Percentiles rank a stretch among this genome's conserved stretches.
Conservation (phyloP, 2,888 invertebrate genomes). For the Amorpha juglandis region DNA sequence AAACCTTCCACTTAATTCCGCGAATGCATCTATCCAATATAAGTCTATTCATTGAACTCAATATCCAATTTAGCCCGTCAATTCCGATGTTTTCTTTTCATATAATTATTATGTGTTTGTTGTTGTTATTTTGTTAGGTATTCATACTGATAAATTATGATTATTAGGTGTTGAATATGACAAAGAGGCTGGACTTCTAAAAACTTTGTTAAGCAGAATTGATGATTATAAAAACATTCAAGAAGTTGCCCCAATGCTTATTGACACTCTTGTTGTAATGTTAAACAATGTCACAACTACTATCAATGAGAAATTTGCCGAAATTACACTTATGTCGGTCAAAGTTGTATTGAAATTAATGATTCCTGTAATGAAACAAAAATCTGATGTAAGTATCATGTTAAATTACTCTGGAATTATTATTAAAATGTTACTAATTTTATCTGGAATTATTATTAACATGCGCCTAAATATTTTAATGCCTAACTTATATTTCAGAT, state of each 20-base stretch:
- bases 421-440: not conserved
- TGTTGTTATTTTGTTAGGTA: too few relatives aligned
- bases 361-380: slow-evolving; percentile 36
- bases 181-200: slow-evolving; percentile 45
- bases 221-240: slow-evolving; percentile 43
- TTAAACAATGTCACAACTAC: slow-evolving; percentile 39
- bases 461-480: slow-evolving; percentile 8
- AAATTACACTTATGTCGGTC: slow-evolving; percentile 44
- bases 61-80: too few relatives aligned
- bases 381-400: slow-evolving; percentile 42
- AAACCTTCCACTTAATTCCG: too few relatives aligned
- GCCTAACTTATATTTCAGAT: slow-evolving; percentile 44
- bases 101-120: too few relatives aligned
- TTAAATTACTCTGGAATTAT: not conserved
- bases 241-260: slow-evolving; percentile 44
- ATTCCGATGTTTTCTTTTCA: too few relatives aligned
- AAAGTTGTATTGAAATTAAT: slow-evolving; percentile 50
- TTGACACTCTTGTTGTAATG: slow-evolving; percentile 49
- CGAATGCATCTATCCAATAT: too few relatives aligned
- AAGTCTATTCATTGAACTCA: too few relatives aligned
- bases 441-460: not conserved
- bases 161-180: slow-evolving; percentile 41
- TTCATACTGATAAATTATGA: slow-evolving; percentile 44
- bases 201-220: slow-evolving; percentile 41
- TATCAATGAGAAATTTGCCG: slow-evolving; percentile 39